Evolutionary conservation across 2,888 invertebrate species (phyloP).

Genomic region (Ophioninae sp.): DNA sequence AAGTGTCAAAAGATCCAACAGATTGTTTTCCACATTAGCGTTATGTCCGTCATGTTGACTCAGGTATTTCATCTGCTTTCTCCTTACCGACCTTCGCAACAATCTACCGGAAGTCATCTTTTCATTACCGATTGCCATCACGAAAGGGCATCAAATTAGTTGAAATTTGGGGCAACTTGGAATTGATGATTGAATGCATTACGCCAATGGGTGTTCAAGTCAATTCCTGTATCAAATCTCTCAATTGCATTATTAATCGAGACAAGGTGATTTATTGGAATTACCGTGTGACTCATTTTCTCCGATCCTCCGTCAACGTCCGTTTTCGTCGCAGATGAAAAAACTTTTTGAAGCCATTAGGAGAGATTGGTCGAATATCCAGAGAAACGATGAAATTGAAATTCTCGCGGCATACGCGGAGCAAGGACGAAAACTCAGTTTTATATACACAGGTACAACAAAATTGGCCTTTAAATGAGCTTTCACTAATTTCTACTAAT

Average conservation of each 20-base stretch:
- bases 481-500: not conserved
- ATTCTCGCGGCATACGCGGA: conserved; percentile 29
- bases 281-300: not conserved
- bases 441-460: conserved; percentile 17
- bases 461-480: not conserved
- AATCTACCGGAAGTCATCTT: not conserved
- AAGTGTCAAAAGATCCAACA: conserved; percentile 11
- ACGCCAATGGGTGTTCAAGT: conserved; percentile 44
- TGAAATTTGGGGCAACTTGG: conserved; percentile 43
- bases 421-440: conserved; percentile 32
- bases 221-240: conserved; percentile 15
- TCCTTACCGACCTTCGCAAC: not conserved
- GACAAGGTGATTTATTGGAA: conserved; percentile 26
- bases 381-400: conserved; percentile 5
- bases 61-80: conserved; percentile 22
- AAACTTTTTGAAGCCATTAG: conserved; percentile 34
- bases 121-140: not conserved
- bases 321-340: conserved; percentile 31
- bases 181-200: conserved; percentile 47
- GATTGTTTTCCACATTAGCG: conserved; percentile 11
- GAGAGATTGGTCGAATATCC: conserved; percentile 29
- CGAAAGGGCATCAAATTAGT: conserved; percentile 38
- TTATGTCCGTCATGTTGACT: conserved; percentile 35
- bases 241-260: conserved; percentile 40
- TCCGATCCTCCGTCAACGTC: too few species aligned